Conservation (phyloP, 2,113 vertebrate genomes). For the Sterna hirundo region DNA sequence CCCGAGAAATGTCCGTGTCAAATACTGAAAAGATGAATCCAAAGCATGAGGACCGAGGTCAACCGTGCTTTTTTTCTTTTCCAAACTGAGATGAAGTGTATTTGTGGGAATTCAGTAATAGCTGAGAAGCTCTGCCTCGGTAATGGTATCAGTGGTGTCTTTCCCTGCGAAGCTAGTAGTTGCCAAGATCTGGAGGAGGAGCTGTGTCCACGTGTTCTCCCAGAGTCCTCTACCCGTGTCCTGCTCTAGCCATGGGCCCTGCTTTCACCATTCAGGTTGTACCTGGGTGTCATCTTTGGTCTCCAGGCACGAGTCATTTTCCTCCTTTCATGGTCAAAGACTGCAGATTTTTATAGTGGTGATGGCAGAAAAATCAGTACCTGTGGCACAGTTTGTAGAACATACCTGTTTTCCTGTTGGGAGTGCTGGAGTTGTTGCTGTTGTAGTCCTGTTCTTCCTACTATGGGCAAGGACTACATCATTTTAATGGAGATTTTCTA, state of each 20-base stretch:
- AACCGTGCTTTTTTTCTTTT: background rate
- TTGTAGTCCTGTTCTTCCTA: background rate
- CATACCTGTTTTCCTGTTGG: background rate
- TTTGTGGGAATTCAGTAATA: background rate
- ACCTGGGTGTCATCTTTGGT: background rate
- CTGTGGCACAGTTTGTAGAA: background rate
- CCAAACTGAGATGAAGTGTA: background rate
- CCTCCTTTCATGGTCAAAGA: background rate
- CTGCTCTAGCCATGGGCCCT: background rate
- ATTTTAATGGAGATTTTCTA: background rate
- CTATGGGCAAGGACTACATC: background rate
- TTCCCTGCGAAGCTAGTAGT: background rate
- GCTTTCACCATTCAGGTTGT: background rate
- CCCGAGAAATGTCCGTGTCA: background rate
- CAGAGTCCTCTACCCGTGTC: background rate
- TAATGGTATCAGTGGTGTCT: background rate
- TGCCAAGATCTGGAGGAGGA: background rate
- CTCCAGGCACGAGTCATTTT: background rate
- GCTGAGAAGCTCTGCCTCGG: background rate
- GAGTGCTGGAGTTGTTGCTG: background rate
- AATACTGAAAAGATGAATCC: background rate
- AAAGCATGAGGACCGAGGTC: background rate
- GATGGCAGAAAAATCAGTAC: background rate
- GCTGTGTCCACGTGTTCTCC: accelerated
- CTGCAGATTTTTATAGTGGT: background rate